phyloP scores from a whole-genome alignment of 2,888 invertebrate genomes.

The Eurytoma adleriae region DNA sequence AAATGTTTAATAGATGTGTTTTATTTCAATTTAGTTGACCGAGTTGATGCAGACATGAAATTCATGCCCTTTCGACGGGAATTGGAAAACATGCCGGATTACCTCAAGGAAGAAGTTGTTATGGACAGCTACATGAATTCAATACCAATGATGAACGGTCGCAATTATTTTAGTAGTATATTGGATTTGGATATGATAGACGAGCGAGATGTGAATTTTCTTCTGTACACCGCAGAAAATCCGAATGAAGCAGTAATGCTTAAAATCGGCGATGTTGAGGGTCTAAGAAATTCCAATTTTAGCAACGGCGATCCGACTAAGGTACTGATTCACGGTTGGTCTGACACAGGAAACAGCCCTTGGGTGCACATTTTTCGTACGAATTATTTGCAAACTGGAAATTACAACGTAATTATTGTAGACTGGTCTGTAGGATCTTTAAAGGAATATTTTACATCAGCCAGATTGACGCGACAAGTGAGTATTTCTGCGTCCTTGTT shows the following conservation, averaged over 20 bases:
- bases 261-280: constrained; percentile 59
- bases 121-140: constrained; percentile 58
- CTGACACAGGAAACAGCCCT: constrained; percentile 70
- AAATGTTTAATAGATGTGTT: not conserved
- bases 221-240: constrained; percentile 66
- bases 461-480: constrained; percentile 59
- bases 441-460: constrained; percentile 66
- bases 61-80: constrained; percentile 22
- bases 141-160: constrained; percentile 46
- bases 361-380: constrained; percentile 70
- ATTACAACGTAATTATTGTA: constrained; percentile 77
- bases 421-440: constrained; percentile 76
- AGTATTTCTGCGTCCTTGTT: not conserved
- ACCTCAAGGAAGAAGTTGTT: constrained; percentile 55
- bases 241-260: constrained; percentile 57
- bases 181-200: constrained; percentile 38
- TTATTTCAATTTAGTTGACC: constrained; percentile 9
- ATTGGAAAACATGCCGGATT: constrained; percentile 52
- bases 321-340: constrained; percentile 77
- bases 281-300: constrained; percentile 62
- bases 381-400: constrained; percentile 74
- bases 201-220: constrained; percentile 62
- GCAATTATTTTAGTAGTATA: constrained; percentile 11
- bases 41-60: constrained; percentile 15
- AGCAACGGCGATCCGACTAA: constrained; percentile 65